Evolutionary conservation across 2,113 vertebrate species (phyloP), one percentile per base, ranked within the genome.

Genomic region (Ochotona princeps): DNA sequence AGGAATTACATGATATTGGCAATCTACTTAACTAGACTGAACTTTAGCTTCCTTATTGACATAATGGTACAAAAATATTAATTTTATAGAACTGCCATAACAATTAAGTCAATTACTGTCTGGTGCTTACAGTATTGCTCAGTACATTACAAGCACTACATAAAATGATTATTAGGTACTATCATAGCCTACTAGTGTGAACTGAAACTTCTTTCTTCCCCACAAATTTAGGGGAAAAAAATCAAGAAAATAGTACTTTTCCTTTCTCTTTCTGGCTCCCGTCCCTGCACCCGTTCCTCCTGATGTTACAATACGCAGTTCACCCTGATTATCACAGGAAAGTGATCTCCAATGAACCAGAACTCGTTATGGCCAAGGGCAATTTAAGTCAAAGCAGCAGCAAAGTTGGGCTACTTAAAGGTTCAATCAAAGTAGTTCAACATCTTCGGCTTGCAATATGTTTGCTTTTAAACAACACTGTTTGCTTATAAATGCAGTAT

Each of bases 211-310:
- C 23, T 94, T 76, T 8, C 21, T 32, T 49, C 30, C 20, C 8
- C 44, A 14, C 9, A 69, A 87, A 26, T 35, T 76, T 89, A 85
- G 35, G 76, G 89, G 89, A 81, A 66, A 81, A 80, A 91, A 91
- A n/a, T 57, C 30, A 51, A 81, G 72, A 76, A 80, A 54, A 20
- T 61, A 69, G 6, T 11, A 2, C 15, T 75, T 44, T 82, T 83
- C 75, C 26, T 87, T 26, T 54, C 1, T 8, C 54, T 81, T 14
- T 4, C 21, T 80, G 4, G 2, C 72, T 20, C 18, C 63, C 5
- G 2, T 51, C 10, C 9, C 38, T 65, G 49, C 20, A 0, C 11
- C 49, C 57, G 7, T 2, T 35, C 47, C n/a, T 63, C 18, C 20
- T 61, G 51, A 72, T 51, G 0, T 20, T 65, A 0, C 28, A 91